Conservation (phyloP, 2,888 invertebrate genomes). For the Synergus gifuensis region DNA sequence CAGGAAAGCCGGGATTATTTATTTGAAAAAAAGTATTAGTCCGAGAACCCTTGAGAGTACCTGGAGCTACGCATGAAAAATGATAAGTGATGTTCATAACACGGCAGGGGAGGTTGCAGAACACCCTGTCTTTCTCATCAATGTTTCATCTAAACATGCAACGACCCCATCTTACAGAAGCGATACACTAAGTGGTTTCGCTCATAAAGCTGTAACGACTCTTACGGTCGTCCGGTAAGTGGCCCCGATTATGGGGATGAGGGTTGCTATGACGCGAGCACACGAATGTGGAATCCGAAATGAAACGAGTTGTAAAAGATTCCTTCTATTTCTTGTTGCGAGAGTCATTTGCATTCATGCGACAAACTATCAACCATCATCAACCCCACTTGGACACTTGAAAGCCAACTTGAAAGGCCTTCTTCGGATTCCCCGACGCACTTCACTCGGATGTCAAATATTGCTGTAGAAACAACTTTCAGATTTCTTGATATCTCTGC, state of each 20-base stretch:
- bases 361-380: not conserved
- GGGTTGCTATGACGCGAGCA: not conserved
- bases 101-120: not conserved
- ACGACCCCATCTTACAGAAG: constrained; percentile 61
- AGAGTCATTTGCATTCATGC: not conserved
- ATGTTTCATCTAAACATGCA: constrained; percentile 70
- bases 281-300: not conserved
- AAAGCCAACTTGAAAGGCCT: no score
- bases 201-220: constrained; percentile 71
- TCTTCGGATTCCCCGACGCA: no score
- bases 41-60: not conserved
- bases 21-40: not conserved
- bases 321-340: not conserved
- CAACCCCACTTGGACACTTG: not conserved
- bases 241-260: constrained; percentile 17
- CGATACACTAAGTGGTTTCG: constrained; percentile 76
- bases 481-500: not conserved
- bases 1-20: not conserved
- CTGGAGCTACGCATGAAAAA: constrained; percentile 21
- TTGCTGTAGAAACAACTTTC: not conserved
- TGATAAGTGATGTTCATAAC: not conserved
- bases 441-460: no score
- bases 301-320: not conserved
- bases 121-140: constrained; percentile 62
- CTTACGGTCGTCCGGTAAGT: not conserved